These are phyloP conservation scores for Macrotis lagotis DNA, from an alignment of 2,113 vertebrate species.

Conservation along the genomic window DNA sequence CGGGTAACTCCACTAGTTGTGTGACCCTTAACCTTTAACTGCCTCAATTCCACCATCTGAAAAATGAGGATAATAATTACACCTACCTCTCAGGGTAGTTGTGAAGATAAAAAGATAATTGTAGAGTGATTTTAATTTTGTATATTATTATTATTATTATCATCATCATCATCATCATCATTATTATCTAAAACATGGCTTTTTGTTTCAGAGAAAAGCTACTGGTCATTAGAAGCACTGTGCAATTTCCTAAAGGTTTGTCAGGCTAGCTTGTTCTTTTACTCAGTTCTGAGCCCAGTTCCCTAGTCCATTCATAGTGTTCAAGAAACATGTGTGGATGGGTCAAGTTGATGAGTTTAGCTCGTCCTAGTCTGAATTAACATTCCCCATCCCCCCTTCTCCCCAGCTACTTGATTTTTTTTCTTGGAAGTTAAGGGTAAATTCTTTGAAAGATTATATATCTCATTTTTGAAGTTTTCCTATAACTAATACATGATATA, in stretches of 20 bases:
- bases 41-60: neutral
- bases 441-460: neutral
- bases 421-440: neutral
- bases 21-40: neutral
- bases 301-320: neutral
- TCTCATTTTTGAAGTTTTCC: neutral
- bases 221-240: neutral
- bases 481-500: neutral
- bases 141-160: neutral
- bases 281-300: neutral
- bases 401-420: neutral
- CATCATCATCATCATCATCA: neutral
- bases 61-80: neutral
- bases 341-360: neutral
- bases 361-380: neutral
- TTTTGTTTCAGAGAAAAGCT: neutral
- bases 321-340: neutral
- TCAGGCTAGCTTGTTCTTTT: neutral
- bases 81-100: neutral
- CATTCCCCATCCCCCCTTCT: neutral
- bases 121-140: neutral
- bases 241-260: neutral
- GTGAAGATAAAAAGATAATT: neutral
- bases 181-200: neutral
- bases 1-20: neutral